Conservation (phyloP, 2,113 vertebrate genomes). For the Bathybates hornii region DNA sequence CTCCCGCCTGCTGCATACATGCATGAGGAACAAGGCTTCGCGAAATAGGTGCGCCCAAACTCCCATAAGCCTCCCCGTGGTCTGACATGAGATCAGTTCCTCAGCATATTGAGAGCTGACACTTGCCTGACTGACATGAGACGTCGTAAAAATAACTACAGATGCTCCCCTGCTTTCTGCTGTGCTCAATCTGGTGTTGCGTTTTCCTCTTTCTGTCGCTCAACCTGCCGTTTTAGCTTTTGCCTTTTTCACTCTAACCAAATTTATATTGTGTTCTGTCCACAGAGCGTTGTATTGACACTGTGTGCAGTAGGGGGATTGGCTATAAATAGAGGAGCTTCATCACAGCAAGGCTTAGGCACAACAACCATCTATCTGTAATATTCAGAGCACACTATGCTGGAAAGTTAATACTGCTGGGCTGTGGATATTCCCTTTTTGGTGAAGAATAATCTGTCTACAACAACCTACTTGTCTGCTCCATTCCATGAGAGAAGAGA, state of each 20-base stretch:
- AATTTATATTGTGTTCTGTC: constrained; percentile 16
- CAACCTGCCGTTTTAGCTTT: not conserved
- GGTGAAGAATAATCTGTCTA: constrained; percentile 6
- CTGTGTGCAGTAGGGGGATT: constrained; percentile 10
- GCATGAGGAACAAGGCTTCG: constrained; percentile 4
- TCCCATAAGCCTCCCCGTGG: not conserved
- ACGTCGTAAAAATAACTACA: constrained; percentile 35
- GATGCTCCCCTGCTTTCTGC: not conserved
- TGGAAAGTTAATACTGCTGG: constrained; percentile 5
- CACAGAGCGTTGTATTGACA: constrained; percentile 22
- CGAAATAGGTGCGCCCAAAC: not conserved
- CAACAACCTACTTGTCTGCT: not conserved
- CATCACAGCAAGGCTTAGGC: constrained; percentile 1
- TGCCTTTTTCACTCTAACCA: not conserved
- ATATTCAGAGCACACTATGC: constrained; percentile 22
- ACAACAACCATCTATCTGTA: constrained; percentile 32
- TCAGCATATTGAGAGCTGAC: not conserved
- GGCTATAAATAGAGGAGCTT: constrained; percentile 46
- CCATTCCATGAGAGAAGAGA: not conserved
- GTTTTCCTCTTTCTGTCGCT: not conserved
- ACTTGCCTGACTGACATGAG: constrained; percentile 26
- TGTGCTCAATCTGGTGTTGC: not conserved
- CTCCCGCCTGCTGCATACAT: not conserved
- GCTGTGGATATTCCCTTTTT: constrained; percentile 17
- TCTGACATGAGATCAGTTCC: constrained; percentile 14